Conservation (phyloP, 2,797 vertebrate species). For the Neosilurus hyrtlii region DNA sequence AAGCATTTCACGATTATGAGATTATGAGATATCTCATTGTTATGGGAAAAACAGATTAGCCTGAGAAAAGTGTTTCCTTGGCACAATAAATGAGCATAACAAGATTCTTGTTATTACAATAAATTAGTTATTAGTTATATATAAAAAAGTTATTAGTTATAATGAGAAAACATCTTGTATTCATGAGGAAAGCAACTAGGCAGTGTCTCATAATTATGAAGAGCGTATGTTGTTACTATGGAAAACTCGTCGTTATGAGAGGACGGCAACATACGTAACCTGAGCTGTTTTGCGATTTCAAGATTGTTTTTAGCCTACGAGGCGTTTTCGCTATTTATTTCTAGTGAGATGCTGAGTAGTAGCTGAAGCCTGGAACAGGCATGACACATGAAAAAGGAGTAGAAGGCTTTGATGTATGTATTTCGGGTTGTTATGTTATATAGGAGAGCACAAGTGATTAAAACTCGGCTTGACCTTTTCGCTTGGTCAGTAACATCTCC, state of each 20-base stretch:
- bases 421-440: constrained; percentile 39
- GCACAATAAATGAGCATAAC: not conserved
- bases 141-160: not conserved
- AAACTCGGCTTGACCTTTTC: constrained; percentile 51
- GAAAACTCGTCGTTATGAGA: not conserved
- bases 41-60: not conserved
- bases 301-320: no score
- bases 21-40: not conserved
- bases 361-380: no score
- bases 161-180: not conserved
- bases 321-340: no score
- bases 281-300: no score
- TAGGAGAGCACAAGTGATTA: constrained; percentile 41
- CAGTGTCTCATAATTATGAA: not conserved
- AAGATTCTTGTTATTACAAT: not conserved
- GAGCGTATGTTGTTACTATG: not conserved
- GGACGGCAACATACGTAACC: not conserved
- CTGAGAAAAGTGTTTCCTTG: not conserved
- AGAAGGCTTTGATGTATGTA: not conserved
- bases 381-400: no score
- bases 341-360: no score
- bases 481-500: constrained; percentile 35
- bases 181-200: not conserved
- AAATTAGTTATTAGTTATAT: not conserved
- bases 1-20: not conserved